These are phyloP conservation scores for Cephus nigrinus DNA, from an alignment of 2,888 invertebrate genomes.

Conservation along the genomic window DNA sequence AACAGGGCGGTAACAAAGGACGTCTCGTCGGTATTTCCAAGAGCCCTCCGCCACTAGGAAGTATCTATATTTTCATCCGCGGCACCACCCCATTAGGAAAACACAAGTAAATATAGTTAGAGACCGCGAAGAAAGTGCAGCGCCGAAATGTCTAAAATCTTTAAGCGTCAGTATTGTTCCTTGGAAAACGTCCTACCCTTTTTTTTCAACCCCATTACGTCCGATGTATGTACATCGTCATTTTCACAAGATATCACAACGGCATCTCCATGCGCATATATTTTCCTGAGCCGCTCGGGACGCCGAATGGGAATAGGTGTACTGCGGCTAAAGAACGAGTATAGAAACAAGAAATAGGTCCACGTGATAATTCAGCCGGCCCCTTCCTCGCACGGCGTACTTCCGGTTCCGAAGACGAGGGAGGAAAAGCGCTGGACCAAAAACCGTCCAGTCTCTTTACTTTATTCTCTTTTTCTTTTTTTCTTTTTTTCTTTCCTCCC, in stretches of 20 bases:
- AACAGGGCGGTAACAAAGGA: background rate
- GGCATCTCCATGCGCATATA: background rate
- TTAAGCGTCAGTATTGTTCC: background rate
- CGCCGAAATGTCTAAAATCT: background rate
- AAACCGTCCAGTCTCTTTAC: slow-evolving; percentile 19
- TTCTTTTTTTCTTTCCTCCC: background rate
- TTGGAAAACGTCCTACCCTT: background rate
- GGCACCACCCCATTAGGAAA: background rate
- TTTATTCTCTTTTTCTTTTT: slow-evolving; percentile 4
- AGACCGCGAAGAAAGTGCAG: background rate
- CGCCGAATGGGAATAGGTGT: background rate
- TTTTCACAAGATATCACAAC: background rate
- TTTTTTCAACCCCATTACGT: background rate
- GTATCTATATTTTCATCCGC: background rate
- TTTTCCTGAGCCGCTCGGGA: slow-evolving; percentile 1
- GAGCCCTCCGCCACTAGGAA: background rate
- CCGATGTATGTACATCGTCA: background rate
- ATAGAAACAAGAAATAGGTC: slow-evolving; percentile 43
- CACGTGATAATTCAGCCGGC: slow-evolving; percentile 44
- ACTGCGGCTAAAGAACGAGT: slow-evolving; percentile 22
- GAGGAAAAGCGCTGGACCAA: slow-evolving; percentile 7
- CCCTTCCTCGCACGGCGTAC: slow-evolving; percentile 13
- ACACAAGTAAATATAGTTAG: background rate
- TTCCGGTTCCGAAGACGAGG: background rate
- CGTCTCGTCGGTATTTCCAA: background rate